Conservation (phyloP, 37 sponge, comb jelly and placozoan species). For the Agelas oroides region DNA sequence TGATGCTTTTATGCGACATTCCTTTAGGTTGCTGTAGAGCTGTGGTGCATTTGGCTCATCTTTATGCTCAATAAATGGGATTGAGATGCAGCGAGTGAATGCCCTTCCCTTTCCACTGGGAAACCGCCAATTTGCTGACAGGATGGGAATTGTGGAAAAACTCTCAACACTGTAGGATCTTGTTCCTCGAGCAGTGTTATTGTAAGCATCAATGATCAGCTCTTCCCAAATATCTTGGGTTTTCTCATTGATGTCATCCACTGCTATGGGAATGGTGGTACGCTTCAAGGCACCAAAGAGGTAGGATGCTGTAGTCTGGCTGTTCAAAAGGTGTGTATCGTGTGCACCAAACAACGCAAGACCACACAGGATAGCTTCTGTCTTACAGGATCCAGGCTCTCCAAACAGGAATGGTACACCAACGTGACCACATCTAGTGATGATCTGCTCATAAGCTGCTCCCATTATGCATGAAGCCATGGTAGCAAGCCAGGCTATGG, state of each 20-base stretch:
- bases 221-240: conserved; percentile 7
- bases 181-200: background rate
- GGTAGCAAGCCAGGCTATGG: background rate
- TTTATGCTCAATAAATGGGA: background rate
- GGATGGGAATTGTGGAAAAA: conserved; percentile 4
- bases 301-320: conserved; percentile 8
- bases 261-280: background rate
- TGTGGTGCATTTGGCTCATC: background rate
- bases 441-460: background rate
- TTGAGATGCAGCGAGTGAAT: background rate
- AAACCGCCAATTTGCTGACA: conserved; percentile 1
- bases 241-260: conserved; percentile 15
- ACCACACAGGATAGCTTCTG: background rate
- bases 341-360: conserved; percentile 5
- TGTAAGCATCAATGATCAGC: conserved; percentile 17
- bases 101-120: background rate
- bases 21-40: background rate
- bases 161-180: conserved; percentile 6
- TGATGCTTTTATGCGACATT: background rate
- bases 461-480: background rate
- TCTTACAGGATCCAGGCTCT: background rate
- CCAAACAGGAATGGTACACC: conserved; percentile 2
- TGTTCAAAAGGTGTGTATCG: background rate
- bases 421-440: background rate
- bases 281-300: background rate